These are phyloP conservation scores for Anguilla obscura DNA, from an alignment of 2,797 vertebrate genomes.

Conservation along the genomic window DNA sequence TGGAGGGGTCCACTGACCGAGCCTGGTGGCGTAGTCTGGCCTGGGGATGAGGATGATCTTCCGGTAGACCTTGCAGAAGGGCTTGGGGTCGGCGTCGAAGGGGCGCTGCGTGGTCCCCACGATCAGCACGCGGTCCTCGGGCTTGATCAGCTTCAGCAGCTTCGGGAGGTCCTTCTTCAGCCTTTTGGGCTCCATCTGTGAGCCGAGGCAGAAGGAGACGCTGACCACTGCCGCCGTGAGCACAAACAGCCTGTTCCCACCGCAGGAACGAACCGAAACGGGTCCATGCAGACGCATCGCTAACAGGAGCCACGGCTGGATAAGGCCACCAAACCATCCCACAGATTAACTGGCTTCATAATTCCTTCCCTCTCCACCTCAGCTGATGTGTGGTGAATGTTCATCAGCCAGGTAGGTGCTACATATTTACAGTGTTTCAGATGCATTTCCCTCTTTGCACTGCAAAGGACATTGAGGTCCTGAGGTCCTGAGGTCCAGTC, in stretches of 20 bases:
- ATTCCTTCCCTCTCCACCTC: not conserved
- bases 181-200: constrained; percentile 70
- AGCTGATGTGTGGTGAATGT: not conserved
- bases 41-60: constrained; percentile 80
- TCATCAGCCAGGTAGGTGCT: not conserved
- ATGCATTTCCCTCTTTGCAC: not conserved
- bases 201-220: not conserved
- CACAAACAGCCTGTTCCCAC: not conserved
- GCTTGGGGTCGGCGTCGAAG: constrained; percentile 72
- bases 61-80: constrained; percentile 76
- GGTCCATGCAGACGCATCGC: not conserved
- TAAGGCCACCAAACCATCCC: not conserved
- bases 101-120: constrained; percentile 77
- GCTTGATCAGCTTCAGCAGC: constrained; percentile 71
- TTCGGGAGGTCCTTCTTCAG: constrained; percentile 74
- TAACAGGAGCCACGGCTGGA: not conserved
- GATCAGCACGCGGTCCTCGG: constrained; percentile 75
- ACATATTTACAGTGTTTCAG: not conserved
- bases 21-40: constrained; percentile 77
- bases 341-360: not conserved
- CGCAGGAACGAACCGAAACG: not conserved
- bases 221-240: not conserved
- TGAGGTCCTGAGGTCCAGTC: not conserved
- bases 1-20: not conserved
- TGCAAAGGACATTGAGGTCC: not conserved